phyloP scores from a whole-genome alignment of 2,797 vertebrate species.

The Glyptemys insculpta region DNA sequence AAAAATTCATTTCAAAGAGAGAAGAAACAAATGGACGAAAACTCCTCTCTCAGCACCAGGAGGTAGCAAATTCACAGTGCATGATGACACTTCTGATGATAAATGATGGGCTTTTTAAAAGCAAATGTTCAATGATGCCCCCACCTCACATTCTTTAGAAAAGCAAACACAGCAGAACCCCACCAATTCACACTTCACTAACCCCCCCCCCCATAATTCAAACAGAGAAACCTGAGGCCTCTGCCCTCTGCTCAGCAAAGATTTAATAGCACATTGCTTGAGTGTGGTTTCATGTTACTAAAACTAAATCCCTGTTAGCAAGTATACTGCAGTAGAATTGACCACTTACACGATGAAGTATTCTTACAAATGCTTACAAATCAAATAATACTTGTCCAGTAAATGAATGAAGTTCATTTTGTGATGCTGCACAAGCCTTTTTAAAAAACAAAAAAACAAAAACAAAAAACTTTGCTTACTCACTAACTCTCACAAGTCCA shows the following conservation, averaged over 20 bases:
- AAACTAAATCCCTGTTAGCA: conserved; percentile 9
- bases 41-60: not conserved
- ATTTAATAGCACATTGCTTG: conserved; percentile 6
- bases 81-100: not conserved
- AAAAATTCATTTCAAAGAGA: not conserved
- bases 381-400: not conserved
- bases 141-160: conserved; percentile 11
- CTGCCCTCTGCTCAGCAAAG: not conserved
- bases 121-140: not conserved
- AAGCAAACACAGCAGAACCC: not conserved
- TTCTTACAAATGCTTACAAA: not conserved
- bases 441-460: no score
- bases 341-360: not conserved
- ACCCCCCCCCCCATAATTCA: not conserved
- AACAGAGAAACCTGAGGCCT: conserved; percentile 3
- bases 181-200: not conserved
- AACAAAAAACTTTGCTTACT: not conserved
- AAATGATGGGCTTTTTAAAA: not conserved
- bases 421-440: not conserved
- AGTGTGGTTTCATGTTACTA: not conserved
- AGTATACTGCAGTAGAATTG: not conserved
- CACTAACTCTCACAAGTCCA: not conserved
- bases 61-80: not conserved
- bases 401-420: not conserved
- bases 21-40: not conserved